A percentile compares a stretch with the other conserved stretches of the same genome.
These are phyloP conservation scores for Tadarida brasiliensis DNA, from an alignment of 2,797 vertebrate species.

Conservation along the genomic window DNA sequence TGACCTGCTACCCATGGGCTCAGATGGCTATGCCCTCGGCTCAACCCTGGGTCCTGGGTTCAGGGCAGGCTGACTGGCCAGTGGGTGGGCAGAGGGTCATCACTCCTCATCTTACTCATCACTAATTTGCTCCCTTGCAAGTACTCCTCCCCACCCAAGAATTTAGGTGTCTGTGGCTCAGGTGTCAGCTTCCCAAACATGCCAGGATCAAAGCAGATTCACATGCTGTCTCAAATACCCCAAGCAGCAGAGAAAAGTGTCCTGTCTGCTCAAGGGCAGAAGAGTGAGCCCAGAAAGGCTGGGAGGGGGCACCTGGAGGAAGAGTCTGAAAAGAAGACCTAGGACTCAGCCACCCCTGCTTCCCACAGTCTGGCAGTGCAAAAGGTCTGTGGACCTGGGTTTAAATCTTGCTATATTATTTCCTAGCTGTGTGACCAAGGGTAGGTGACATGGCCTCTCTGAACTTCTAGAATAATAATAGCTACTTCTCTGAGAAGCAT, in stretches of 20 bases:
- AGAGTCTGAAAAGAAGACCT: background rate
- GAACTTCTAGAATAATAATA: slow-evolving; percentile 46
- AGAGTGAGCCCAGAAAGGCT: background rate
- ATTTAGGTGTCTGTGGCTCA: background rate
- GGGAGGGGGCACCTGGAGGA: background rate
- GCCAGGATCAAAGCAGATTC: slow-evolving; percentile 29
- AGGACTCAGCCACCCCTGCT: background rate
- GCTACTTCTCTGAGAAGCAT: background rate
- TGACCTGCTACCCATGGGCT: background rate
- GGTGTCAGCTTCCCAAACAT: background rate
- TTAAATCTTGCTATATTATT: background rate
- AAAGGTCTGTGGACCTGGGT: background rate
- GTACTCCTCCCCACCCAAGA: background rate
- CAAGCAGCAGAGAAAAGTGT: slow-evolving; percentile 8
- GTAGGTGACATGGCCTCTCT: background rate
- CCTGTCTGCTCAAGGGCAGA: background rate
- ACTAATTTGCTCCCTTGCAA: slow-evolving; percentile 1
- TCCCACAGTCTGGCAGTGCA: background rate
- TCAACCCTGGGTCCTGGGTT: background rate
- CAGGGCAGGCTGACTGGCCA: background rate
- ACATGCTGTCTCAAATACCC: background rate
- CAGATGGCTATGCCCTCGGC: background rate
- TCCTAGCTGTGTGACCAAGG: slow-evolving; percentile 3
- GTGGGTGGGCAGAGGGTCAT: background rate
- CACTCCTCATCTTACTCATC: background rate